phyloP scores from a whole-genome alignment of 2,888 invertebrate genomes.

The Metopia argyrocephala region DNA sequence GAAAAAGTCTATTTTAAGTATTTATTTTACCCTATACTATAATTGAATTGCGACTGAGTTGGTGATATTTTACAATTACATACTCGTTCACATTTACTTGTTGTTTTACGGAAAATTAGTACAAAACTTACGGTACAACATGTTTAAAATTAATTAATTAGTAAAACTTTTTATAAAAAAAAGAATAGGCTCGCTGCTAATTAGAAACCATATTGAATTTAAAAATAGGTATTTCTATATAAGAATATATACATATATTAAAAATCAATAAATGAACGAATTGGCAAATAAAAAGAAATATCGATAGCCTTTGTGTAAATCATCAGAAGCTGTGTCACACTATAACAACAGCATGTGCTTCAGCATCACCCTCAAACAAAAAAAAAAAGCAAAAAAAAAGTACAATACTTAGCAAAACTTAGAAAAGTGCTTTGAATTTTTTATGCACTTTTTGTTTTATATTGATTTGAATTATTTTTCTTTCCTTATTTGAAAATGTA shows the following conservation, averaged over 20 bases:
- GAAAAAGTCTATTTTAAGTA: slow-evolving; percentile 21
- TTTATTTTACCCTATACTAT: slow-evolving; percentile 13
- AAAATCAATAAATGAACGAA: not conserved
- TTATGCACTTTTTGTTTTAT: slow-evolving; percentile 49
- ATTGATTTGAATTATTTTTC: not conserved
- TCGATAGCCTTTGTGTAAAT: not conserved
- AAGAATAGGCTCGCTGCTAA: not conserved
- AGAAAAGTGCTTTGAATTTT: slow-evolving; percentile 43
- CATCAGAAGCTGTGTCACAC: not conserved
- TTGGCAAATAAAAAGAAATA: not conserved
- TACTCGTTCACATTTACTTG: no score
- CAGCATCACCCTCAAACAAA: not conserved
- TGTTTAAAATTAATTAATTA: not conserved
- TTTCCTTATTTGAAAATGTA: not conserved
- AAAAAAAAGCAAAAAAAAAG: not conserved
- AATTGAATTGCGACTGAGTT: no score
- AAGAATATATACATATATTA: not conserved
- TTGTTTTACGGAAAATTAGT: not conserved
- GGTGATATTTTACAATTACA: no score
- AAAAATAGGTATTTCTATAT: not conserved
- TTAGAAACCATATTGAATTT: not conserved
- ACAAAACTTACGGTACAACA: not conserved
- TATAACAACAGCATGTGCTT: not conserved
- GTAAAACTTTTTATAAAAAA: not conserved
- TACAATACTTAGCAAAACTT: slow-evolving; percentile 28